Conservation (phyloP, 2,888 invertebrate genomes). For the Tipula confusa region DNA sequence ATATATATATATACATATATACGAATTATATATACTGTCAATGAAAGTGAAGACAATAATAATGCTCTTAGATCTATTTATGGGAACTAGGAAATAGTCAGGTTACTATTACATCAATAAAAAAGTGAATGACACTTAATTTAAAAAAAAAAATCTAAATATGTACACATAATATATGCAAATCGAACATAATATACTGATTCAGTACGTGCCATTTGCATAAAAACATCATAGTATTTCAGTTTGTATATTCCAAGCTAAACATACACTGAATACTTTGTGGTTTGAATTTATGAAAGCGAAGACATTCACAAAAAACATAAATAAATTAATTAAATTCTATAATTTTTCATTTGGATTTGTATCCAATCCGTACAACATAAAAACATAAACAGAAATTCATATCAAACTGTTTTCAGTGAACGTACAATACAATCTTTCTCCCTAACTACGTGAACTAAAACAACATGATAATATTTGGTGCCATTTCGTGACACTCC, state of each 20-base stretch:
- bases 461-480: background rate
- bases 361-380: background rate
- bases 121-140: background rate
- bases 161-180: background rate
- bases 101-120: background rate
- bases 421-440: background rate
- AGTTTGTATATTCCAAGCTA: background rate
- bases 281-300: background rate
- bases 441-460: background rate
- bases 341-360: background rate
- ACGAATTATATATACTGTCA: too few relatives aligned
- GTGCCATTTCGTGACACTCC: background rate
- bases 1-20: too few relatives aligned
- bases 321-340: background rate
- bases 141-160: background rate
- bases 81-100: background rate
- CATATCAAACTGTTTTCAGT: background rate
- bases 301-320: background rate
- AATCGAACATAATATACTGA: background rate
- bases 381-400: background rate
- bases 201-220: background rate
- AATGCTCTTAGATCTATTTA: background rate
- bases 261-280: background rate
- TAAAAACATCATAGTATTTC: background rate
- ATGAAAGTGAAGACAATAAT: background rate